Evolutionary conservation across 1,140 invertebrate genomes (phyloP).

Genomic region (Choristoneura fumiferana): DNA sequence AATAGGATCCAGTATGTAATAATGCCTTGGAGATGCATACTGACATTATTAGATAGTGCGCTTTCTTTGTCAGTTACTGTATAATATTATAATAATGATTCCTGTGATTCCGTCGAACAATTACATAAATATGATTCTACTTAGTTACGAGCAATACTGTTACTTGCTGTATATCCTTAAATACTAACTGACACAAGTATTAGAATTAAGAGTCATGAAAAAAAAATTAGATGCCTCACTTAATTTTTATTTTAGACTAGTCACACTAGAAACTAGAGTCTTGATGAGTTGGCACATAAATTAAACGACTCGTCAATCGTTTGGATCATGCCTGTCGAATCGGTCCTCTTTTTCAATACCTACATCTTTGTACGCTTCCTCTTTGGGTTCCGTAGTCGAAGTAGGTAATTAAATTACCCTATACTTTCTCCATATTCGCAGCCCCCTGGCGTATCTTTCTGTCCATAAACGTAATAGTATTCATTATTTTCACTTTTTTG

Average conservation of each 20-base stretch:
- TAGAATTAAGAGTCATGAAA: constrained; percentile 30
- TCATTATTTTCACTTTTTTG: too few relatives aligned
- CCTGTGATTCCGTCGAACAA: constrained; percentile 56
- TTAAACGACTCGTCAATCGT: too few relatives aligned
- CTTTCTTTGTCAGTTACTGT: constrained; percentile 60
- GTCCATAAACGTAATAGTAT: too few relatives aligned
- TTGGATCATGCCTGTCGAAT: too few relatives aligned
- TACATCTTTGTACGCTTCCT: too few relatives aligned
- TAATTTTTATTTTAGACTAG: constrained; percentile 67
- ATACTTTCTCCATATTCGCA: too few relatives aligned
- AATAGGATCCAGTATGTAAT: constrained; percentile 52
- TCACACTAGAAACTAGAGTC: constrained; percentile 63
- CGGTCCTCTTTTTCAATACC: too few relatives aligned
- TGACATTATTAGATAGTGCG: constrained; percentile 31
- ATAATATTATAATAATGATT: constrained; percentile 37
- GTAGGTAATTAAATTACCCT: too few relatives aligned
- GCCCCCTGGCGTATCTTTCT: too few relatives aligned
- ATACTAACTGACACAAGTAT: constrained; percentile 24
- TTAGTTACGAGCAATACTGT: neutral
- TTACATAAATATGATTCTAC: neutral
- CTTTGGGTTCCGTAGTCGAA: too few relatives aligned
- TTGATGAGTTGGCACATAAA: constrained; percentile 32
- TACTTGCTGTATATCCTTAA: neutral
- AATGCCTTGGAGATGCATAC: constrained; percentile 51
- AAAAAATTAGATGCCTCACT: too few relatives aligned